These are phyloP conservation scores for Eufriesea mexicana DNA, from an alignment of 1,140 invertebrate genomes.

Conservation along the genomic window DNA sequence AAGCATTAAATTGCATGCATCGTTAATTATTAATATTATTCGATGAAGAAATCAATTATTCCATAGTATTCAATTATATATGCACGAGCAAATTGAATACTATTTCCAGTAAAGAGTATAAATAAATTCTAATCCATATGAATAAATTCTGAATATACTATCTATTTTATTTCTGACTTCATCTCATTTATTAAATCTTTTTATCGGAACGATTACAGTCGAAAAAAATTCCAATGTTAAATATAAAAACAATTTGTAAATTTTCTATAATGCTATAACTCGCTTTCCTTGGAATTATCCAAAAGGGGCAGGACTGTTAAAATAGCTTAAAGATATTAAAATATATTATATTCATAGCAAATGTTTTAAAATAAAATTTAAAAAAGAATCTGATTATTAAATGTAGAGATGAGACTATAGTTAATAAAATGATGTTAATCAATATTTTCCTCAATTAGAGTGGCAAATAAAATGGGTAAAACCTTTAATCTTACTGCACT, in stretches of 20 bases:
- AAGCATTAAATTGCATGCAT: background rate
- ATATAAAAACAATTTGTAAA: no score
- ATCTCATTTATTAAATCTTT: background rate
- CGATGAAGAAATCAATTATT: background rate
- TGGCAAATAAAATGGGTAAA: background rate
- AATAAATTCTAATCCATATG: background rate
- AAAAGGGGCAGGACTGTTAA: background rate
- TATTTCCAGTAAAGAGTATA: no score
- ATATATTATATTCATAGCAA: background rate
- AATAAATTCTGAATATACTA: slow-evolving; percentile 23
- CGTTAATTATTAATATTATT: background rate
- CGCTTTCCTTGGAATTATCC: background rate
- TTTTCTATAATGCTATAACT: background rate
- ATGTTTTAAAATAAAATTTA: background rate
- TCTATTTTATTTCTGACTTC: background rate
- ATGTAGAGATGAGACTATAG: background rate
- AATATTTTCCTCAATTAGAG: background rate
- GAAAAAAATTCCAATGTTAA: background rate
- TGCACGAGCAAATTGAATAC: background rate
- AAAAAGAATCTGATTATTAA: background rate
- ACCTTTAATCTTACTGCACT: background rate
- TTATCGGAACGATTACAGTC: background rate
- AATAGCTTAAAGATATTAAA: background rate
- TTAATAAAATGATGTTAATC: background rate
- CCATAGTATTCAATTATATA: background rate